Evolutionary conservation across 2,888 invertebrate genomes (phyloP), one percentile per base, ranked within the genome.

Genomic region (Euclidia mi): DNA sequence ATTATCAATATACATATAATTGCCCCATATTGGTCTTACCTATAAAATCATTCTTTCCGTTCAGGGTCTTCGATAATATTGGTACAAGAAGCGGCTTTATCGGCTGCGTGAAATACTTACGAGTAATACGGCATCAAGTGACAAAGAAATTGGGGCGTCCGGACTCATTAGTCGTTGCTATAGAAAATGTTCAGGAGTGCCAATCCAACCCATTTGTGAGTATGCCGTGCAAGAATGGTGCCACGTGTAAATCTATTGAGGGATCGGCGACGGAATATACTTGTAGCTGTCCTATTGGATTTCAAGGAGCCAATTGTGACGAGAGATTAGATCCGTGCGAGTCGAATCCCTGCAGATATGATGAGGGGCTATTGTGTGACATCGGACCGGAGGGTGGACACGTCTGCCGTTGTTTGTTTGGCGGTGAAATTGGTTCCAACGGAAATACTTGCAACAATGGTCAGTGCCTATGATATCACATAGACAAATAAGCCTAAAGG

Each of bases 71-170:
- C 90, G 97, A 97, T 79, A 97, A 98, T 87, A 96, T 97, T 62
- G 98, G 98, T 46, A 97, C 97, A 37, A 95, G 95, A 56, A 96
- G 96, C 63, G 98, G 98, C 18, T 96, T 98, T 76, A 96, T 97
- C 73, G 98, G 98, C 2, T 98, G 98, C 91, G 96, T 98, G 63
- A 96, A 96, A 76, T 96, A 96, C 77, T 92, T 98, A 77, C 96
- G 96, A 90, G 96, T 98, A 83, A 98, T 98, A 76, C 96, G 97
- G 53, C 96, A 96, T 81, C 97, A 97, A 88, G 95, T 97, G 67
- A 95, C 94, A 84, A 95, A 95, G 90, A 95, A 97, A 87, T 96
- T 97, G 76, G 96, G 96, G 65, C 93, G 96, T 79, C 96, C 96
- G 85, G 96, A 96, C 87, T 95, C 96, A 88, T 95, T 97, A 71